These are phyloP conservation scores for Cottoperca gobio DNA, from an alignment of 2,797 vertebrate species.

Conservation along the genomic window DNA sequence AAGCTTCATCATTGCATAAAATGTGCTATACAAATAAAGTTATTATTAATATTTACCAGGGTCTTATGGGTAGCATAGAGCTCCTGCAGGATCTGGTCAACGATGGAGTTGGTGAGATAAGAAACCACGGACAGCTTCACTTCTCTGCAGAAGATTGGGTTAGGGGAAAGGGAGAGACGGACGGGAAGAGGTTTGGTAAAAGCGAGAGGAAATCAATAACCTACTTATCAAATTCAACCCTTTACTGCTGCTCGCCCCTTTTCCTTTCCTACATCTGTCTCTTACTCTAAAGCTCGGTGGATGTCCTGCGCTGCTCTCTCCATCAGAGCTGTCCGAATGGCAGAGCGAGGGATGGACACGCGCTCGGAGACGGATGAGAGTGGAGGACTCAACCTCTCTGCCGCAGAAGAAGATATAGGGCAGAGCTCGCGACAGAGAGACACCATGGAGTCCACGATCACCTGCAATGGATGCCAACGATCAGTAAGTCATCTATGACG, in stretches of 20 bases:
- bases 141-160: conserved; percentile 85
- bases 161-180: conserved; percentile 50
- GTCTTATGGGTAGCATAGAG: conserved; percentile 91
- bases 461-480: conserved; percentile 72
- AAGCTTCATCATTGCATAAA: too few species aligned
- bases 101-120: conserved; percentile 93
- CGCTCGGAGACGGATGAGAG: conserved; percentile 89
- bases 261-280: neutral
- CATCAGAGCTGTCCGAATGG: conserved; percentile 90
- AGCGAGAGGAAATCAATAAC: conserved; percentile 63
- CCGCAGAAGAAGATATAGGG: conserved; percentile 87
- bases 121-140: conserved; percentile 93
- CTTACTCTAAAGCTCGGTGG: conserved; percentile 92
- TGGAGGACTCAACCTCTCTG: conserved; percentile 87
- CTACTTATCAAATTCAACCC: conserved; percentile 46
- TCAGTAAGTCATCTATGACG: neutral
- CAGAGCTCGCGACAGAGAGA: conserved; percentile 91
- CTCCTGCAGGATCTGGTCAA: conserved; percentile 93
- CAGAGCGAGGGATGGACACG: conserved; percentile 89
- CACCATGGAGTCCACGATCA: conserved; percentile 93
- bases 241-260: neutral
- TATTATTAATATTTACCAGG: conserved; percentile 82
- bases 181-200: conserved; percentile 59
- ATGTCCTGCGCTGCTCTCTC: conserved; percentile 92
- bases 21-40: too few species aligned